Base-by-base conservation (phyloP, 30 jellyfish, hydroid and myxozoan genomes). In the Rhopilema esculentum region DNA sequence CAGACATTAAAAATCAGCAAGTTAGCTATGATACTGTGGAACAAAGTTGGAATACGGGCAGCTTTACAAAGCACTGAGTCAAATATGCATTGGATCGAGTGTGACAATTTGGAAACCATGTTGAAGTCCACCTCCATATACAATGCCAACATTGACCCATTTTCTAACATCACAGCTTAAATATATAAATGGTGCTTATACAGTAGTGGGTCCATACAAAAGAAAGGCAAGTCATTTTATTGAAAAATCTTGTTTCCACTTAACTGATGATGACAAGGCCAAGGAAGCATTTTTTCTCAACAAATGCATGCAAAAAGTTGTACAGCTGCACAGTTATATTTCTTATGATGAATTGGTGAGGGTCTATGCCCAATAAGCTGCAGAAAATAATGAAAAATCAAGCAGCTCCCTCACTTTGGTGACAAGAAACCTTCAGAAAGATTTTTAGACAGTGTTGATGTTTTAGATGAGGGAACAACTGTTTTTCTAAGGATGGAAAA, bases 401-500 rank as follows among this genome's bases (percentile, higher is more conserved):
- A 16, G 31, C 80, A 24, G 25, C 22, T 69, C 27, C 53, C 49
- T 17, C 25, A 23, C 31, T 17, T 18, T 69, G 80, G 31, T 16
- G 22, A 24, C 27, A 29, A 69, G 22, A 21, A 17, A 17, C 84
- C 84, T 16, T 73, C 84, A 16, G 84, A 16, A 21, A 30, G 84
- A 19, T 17, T 73, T 19, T 7, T 73, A 22, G 66, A 33, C 1
- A 29, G 32, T 23, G 69, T 27, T 27, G 50, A 73, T 30, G 84
- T 40, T 22, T 28, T 73, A 4, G 69, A 63, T 0, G 50, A 73
- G 69, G 27, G 69, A 7, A 73, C 27, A 40, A 73, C 84, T 8
- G 69, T 73, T 21, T 73, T 27, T 28, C 70, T 73, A 73, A 62
- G 84, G 50, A 73, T 73, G 84, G 84, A 73, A n/a, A 73, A 73